A percentile compares a stretch with the other conserved stretches of the same genome.
phyloP scores from a whole-genome alignment of 2,888 invertebrate genomes.

The Pachycephus smyrnensis region DNA sequence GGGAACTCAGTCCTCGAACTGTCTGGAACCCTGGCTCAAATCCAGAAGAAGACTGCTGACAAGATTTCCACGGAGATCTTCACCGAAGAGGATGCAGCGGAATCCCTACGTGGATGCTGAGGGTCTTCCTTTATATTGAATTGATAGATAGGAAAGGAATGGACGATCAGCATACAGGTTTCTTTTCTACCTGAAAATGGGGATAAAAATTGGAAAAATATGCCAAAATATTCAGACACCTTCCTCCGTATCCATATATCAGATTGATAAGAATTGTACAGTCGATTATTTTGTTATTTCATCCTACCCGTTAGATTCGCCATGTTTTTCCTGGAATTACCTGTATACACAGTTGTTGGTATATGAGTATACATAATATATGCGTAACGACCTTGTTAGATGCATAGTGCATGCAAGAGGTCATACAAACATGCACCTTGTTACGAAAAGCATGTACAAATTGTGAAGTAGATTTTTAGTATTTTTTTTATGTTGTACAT shows the following conservation, averaged over 20 bases:
- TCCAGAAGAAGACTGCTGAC: slow-evolving; percentile 42
- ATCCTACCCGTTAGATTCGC: no score
- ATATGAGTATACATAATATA: background rate
- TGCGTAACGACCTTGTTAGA: background rate
- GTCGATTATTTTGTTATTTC: background rate
- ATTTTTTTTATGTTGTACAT: background rate
- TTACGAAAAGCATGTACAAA: background rate
- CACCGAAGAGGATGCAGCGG: background rate
- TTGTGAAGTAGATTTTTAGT: no score
- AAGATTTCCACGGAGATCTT: slow-evolving; percentile 28
- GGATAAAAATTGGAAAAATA: background rate
- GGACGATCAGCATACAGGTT: background rate
- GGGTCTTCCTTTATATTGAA: background rate
- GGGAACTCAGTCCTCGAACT: background rate
- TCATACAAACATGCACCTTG: background rate
- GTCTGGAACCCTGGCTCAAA: slow-evolving; percentile 26
- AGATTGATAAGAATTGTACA: background rate
- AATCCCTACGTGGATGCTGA: background rate
- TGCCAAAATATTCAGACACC: background rate
- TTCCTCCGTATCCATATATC: background rate
- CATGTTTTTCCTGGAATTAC: no score
- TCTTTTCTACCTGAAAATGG: background rate
- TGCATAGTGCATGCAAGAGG: background rate
- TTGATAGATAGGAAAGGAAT: background rate
- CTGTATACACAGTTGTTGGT: background rate